Conservation (phyloP, 2,888 invertebrate species). For the Athripsodes cinereus region DNA sequence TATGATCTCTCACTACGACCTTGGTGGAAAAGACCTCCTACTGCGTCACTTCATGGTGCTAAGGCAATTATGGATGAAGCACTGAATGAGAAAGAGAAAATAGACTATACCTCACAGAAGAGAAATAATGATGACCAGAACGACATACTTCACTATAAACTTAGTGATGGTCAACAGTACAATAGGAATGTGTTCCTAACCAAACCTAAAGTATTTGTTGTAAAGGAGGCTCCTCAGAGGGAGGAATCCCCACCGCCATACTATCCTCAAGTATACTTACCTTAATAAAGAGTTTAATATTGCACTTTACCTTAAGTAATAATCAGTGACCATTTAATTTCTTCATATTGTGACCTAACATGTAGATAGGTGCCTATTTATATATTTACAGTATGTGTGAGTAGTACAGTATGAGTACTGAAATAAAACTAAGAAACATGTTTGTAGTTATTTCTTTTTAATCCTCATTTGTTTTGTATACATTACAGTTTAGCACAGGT, state of each 20-base stretch:
- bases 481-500: too few relatives aligned
- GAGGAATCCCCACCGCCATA: conserved; percentile 22
- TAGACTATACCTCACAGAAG: neutral
- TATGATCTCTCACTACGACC: conserved; percentile 45
- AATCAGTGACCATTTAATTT: too few relatives aligned
- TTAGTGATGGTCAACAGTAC: neutral
- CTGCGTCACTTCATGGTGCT: conserved; percentile 20
- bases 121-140: neutral
- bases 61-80: conserved; percentile 21
- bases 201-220: conserved; percentile 7
- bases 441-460: too few relatives aligned
- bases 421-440: too few relatives aligned
- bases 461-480: too few relatives aligned
- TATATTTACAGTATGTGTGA: too few relatives aligned
- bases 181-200: too few relatives aligned
- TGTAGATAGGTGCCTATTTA: too few relatives aligned
- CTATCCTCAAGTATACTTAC: conserved; percentile 19
- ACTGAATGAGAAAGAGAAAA: neutral
- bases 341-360: too few relatives aligned
- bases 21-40: conserved; percentile 18
- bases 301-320: too few relatives aligned
- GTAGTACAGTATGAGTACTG: too few relatives aligned
- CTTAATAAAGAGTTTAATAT: conserved; percentile 2
- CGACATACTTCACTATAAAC: neutral
- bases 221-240: conserved; percentile 20